Evolutionary conservation across 2,888 invertebrate species (phyloP).

Genomic region (Zygothrica quintamaculata): DNA sequence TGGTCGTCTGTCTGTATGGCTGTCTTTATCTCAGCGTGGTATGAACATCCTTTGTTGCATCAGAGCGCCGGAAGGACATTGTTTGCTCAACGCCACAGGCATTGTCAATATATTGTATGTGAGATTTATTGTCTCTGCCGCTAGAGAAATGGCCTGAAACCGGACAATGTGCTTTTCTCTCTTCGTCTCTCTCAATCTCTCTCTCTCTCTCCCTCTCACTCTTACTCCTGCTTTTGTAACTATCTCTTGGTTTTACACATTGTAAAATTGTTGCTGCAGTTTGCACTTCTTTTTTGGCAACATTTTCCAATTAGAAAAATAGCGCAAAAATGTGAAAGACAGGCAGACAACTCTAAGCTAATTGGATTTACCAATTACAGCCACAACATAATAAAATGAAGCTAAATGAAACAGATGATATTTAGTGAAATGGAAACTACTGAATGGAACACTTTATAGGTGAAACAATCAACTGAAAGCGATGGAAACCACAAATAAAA

Average conservation of each 20-base stretch:
- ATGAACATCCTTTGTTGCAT: constrained; percentile 58
- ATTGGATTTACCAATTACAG: constrained; percentile 10
- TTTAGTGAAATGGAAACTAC: constrained; percentile 4
- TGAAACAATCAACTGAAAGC: too few species aligned
- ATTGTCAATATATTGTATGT: constrained; percentile 79
- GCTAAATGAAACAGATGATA: not conserved
- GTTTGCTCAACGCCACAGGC: constrained; percentile 72
- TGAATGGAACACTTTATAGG: too few species aligned
- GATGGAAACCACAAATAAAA: too few species aligned
- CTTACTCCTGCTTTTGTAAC: constrained; percentile 14
- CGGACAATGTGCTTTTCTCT: constrained; percentile 36
- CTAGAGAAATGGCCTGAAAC: constrained; percentile 54
- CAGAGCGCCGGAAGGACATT: constrained; percentile 68
- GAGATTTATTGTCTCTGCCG: constrained; percentile 70
- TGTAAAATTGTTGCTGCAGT: constrained; percentile 11
- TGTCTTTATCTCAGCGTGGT: constrained; percentile 12
- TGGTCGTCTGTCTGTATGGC: not conserved
- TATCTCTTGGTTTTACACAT: not conserved
- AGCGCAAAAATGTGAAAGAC: too few species aligned
- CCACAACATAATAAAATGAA: constrained; percentile 6
- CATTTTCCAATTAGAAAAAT: constrained; percentile 46
- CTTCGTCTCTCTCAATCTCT: not conserved
- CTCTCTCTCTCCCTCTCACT: not conserved
- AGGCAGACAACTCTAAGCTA: constrained; percentile 4
- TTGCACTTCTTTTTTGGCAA: constrained; percentile 37